Percentiles rank a stretch among this genome's conserved stretches.
These are phyloP conservation scores for Cosmia trapezina DNA, from an alignment of 2,888 invertebrate species.

Conservation along the genomic window DNA sequence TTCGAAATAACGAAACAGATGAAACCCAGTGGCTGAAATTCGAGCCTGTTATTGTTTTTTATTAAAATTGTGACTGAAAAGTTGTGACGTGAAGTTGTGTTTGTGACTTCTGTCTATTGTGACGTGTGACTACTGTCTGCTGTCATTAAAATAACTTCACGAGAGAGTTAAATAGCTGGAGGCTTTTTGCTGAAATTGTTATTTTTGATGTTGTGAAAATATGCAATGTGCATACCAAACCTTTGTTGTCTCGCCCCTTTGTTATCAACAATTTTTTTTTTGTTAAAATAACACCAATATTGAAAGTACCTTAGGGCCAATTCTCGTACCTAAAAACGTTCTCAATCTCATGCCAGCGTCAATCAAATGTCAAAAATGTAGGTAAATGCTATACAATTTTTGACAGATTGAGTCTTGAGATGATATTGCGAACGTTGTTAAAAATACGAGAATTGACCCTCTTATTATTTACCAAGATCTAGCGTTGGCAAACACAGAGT, in stretches of 20 bases:
- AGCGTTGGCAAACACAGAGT: neutral
- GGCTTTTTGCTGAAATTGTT: neutral
- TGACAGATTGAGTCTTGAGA: no score
- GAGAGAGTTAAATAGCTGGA: neutral
- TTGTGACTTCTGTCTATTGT: neutral
- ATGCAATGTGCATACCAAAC: neutral
- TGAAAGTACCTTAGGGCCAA: neutral
- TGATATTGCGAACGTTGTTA: no score
- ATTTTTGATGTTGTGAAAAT: conserved; percentile 1
- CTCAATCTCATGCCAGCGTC: no score
- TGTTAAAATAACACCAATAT: neutral
- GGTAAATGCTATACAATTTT: no score
- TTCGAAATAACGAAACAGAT: neutral
- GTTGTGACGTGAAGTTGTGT: neutral
- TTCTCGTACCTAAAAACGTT: no score
- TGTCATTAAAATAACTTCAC: neutral
- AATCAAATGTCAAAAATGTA: no score
- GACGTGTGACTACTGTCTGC: no score
- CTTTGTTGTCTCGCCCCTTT: no score
- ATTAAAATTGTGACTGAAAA: neutral
- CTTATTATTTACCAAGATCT: no score
- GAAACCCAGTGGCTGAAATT: neutral
- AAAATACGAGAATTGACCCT: no score
- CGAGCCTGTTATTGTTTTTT: neutral
- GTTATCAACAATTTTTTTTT: neutral